A percentile compares a stretch with the other conserved stretches of the same genome.
phyloP scores from a whole-genome alignment of 2,888 invertebrate species.

The Gymnocheta viridis region DNA sequence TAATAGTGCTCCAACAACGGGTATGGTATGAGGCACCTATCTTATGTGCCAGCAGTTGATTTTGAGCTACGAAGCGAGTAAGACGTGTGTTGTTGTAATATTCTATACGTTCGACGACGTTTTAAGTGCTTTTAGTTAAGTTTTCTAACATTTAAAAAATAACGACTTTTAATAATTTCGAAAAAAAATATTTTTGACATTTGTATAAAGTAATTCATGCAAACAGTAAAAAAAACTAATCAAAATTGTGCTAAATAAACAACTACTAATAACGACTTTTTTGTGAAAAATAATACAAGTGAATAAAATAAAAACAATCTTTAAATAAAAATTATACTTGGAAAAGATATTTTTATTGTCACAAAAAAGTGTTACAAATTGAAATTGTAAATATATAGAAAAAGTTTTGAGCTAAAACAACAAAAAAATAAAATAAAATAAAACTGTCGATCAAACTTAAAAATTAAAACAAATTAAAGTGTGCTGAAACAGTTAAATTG shows the following conservation, averaged over 20 bases:
- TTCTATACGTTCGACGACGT: conserved; percentile 72
- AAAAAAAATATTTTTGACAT: conserved; percentile 51
- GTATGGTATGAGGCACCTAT: conserved; percentile 72
- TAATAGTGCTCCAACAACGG: conserved; percentile 62
- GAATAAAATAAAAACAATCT: conserved; percentile 19
- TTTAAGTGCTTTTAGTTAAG: conserved; percentile 78
- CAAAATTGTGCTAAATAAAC: conserved; percentile 37
- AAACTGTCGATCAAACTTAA: conserved; percentile 6
- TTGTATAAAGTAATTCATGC: conserved; percentile 48
- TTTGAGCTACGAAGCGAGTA: conserved; percentile 82
- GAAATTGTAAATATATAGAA: background rate
- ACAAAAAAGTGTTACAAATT: conserved; percentile 6
- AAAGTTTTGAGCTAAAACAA: background rate
- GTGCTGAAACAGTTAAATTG: conserved; percentile 44
- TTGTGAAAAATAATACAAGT: conserved; percentile 34
- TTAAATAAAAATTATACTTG: background rate
- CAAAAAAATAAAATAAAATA: conserved; percentile 7
- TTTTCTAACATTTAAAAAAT: conserved; percentile 60
- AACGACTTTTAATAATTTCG: conserved; percentile 49
- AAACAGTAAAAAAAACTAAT: conserved; percentile 56
- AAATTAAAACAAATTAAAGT: conserved; percentile 50
- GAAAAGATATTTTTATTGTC: background rate
- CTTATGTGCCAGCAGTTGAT: conserved; percentile 77
- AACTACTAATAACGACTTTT: conserved; percentile 42
- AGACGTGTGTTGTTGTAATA: conserved; percentile 79